Evolutionary conservation across 2,888 invertebrate genomes (phyloP).

Genomic region (Apantesis nais): DNA sequence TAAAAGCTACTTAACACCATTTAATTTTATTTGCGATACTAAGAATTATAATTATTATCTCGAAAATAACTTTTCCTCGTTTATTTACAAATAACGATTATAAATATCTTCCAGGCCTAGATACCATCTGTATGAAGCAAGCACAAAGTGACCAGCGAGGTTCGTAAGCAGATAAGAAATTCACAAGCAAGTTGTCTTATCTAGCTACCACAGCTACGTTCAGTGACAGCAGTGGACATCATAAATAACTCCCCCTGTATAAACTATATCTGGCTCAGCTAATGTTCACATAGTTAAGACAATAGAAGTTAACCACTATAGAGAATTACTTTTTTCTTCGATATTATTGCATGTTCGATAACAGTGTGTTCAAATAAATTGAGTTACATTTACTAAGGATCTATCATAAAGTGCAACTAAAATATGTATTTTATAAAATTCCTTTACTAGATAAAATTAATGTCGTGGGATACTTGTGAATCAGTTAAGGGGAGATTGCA

Average conservation of each 20-base stretch:
- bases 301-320: not conserved
- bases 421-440: too few species aligned
- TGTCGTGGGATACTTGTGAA: too few species aligned
- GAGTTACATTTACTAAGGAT: too few species aligned
- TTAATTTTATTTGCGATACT: too few species aligned
- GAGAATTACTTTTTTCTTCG: not conserved
- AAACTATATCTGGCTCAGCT: constrained; percentile 11
- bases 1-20: too few species aligned
- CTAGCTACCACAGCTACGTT: constrained; percentile 2
- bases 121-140: not conserved
- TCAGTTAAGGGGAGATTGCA: too few species aligned
- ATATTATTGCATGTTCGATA: not conserved
- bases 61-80: not conserved
- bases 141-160: constrained; percentile 4
- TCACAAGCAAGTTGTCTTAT: constrained; percentile 7
- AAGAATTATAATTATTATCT: not conserved
- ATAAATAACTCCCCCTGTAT: constrained; percentile 10
- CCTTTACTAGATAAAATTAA: too few species aligned
- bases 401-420: too few species aligned
- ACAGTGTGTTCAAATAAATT: not conserved
- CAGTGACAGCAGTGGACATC: constrained; percentile 4
- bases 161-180: constrained; percentile 5
- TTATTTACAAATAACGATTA: not conserved
- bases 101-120: constrained; percentile 1
- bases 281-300: not conserved